These are phyloP conservation scores for Nettapus auritus DNA, from an alignment of 2,113 vertebrate genomes.

Conservation along the genomic window DNA sequence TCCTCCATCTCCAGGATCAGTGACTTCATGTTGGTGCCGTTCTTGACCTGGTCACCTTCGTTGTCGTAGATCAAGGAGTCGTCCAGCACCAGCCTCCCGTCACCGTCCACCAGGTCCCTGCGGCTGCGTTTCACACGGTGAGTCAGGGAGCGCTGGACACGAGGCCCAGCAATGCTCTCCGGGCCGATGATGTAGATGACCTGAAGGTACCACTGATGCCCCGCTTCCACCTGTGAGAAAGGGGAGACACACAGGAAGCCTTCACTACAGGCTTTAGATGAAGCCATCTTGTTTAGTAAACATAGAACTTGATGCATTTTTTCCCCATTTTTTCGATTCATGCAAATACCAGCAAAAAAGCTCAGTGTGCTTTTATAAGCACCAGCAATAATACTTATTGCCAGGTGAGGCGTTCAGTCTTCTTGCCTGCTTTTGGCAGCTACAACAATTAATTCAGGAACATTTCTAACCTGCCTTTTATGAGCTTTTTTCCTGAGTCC, in stretches of 20 bases:
- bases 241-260: not conserved
- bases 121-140: slow-evolving; percentile 75
- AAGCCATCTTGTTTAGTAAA: accelerated
- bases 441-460: not conserved
- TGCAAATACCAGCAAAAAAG: accelerated
- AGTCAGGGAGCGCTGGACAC: slow-evolving; percentile 87
- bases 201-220: slow-evolving; percentile 98
- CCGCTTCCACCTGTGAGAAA: slow-evolving; percentile 90
- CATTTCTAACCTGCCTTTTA: not conserved
- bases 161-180: slow-evolving; percentile 82
- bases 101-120: slow-evolving; percentile 82
- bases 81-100: slow-evolving; percentile 78
- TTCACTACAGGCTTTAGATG: accelerated
- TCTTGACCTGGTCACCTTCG: slow-evolving; percentile 93
- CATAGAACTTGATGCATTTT: not conserved
- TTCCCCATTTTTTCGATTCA: accelerated
- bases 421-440: not conserved
- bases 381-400: not conserved
- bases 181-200: slow-evolving; percentile 96
- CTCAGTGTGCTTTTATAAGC: not conserved
- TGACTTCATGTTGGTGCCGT: slow-evolving; percentile 98
- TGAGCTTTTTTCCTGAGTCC: not conserved
- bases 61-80: slow-evolving; percentile 96
- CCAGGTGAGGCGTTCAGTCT: not conserved
- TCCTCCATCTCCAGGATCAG: slow-evolving; percentile 85